Percentiles rank a stretch among this genome's conserved stretches.
phyloP scores from a whole-genome alignment of 2,797 vertebrate genomes.

The Alfaro cultratus region DNA sequence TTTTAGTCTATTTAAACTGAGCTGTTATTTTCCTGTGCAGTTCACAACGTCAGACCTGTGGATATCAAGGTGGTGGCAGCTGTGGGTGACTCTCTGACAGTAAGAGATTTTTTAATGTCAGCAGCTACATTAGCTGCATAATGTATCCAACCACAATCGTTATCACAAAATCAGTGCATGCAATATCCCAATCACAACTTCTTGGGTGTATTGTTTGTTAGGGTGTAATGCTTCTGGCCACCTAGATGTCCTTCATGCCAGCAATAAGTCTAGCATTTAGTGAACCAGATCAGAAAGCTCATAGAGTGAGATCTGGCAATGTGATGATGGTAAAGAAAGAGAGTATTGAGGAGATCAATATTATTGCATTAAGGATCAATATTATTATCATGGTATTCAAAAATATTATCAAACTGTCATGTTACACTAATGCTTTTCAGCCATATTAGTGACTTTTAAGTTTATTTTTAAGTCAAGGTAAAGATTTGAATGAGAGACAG shows the following conservation, averaged over 20 bases:
- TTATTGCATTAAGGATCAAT: not conserved
- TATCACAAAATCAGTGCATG: not conserved
- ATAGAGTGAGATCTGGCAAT: not conserved
- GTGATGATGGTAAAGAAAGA: not conserved
- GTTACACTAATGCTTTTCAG: not conserved
- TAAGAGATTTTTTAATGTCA: conserved; percentile 67
- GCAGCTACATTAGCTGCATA: not conserved
- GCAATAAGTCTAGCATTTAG: not conserved
- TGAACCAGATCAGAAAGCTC: not conserved
- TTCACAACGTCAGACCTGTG: conserved; percentile 88
- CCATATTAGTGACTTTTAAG: not conserved
- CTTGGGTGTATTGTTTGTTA: not conserved
- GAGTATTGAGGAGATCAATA: not conserved
- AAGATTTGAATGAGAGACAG: not conserved
- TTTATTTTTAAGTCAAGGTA: not conserved
- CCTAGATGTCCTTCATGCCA: not conserved
- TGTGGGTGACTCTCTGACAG: conserved; percentile 93
- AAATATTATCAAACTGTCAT: not conserved
- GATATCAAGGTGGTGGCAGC: conserved; percentile 91
- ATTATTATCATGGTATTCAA: not conserved
- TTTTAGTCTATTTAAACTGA: not conserved
- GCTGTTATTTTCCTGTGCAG: conserved; percentile 69
- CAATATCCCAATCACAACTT: not conserved
- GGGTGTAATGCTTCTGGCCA: not conserved
- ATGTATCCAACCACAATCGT: not conserved